These are phyloP conservation scores for Tetragnatha versicolor DNA, from an alignment of 1,140 invertebrate species.

Conservation along the genomic window DNA sequence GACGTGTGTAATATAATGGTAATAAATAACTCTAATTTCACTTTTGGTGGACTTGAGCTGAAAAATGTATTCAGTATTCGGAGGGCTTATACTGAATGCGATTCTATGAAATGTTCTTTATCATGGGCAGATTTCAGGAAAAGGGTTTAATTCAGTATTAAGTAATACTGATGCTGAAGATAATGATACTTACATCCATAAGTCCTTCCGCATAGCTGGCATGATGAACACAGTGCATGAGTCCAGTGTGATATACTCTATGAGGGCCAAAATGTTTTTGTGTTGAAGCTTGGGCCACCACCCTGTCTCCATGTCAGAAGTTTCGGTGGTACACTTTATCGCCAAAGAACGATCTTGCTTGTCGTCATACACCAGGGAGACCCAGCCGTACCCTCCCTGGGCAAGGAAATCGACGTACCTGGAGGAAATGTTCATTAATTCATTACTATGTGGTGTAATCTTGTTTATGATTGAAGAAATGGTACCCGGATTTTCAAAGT, in stretches of 20 bases:
- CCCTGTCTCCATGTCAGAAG: slow-evolving; percentile 4
- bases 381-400: slow-evolving; percentile 13
- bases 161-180: too few relatives aligned
- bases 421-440: neutral
- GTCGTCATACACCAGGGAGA: slow-evolving; percentile 15
- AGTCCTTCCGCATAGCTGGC: slow-evolving; percentile 22
- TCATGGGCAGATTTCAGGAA: too few relatives aligned
- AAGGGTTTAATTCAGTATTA: too few relatives aligned
- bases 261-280: slow-evolving; percentile 1
- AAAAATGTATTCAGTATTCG: too few relatives aligned
- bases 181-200: slow-evolving; percentile 2
- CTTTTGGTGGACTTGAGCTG: too few relatives aligned
- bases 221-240: slow-evolving; percentile 29
- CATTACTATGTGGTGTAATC: neutral
- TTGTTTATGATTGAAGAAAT: too few relatives aligned
- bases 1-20: too few relatives aligned
- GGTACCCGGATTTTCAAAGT: too few relatives aligned
- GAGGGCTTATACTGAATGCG: too few relatives aligned
- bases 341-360: neutral
- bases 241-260: slow-evolving; percentile 16
- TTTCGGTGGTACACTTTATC: slow-evolving; percentile 9
- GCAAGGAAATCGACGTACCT: slow-evolving; percentile 28
- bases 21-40: too few relatives aligned
- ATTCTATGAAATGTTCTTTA: too few relatives aligned
- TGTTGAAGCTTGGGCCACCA: slow-evolving; percentile 25